Evolutionary conservation across 2,888 invertebrate genomes (phyloP), one percentile per base, ranked within the genome.

Genomic region (Epinotia demarniana): DNA sequence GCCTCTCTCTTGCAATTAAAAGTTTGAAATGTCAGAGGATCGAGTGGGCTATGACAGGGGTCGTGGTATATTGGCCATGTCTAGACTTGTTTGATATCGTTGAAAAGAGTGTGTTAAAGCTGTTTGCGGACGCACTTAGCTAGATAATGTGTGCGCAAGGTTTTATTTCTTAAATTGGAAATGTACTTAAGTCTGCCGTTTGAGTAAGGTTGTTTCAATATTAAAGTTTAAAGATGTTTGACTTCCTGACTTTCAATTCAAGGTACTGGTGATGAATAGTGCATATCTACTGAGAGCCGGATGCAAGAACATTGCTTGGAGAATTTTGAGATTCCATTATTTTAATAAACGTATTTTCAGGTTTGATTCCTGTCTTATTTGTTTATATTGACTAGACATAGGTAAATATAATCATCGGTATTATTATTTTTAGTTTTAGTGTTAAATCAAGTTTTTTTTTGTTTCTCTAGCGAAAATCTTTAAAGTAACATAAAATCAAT

Each of bases 51-150:
- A 74, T 69, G 53, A 55, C 39, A 27, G 80, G 68, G 79, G 85
- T 88, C 88, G 77, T 55, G 0, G 2, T 81, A 80, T 67, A 70
- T 80, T 87, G 89, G 83, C 75, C 75, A 19, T 78, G 87, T 89
- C 89, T 87, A 90, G 89, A 90, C 88, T 86, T 90, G 89, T 92
- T 92, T 91, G 91, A 88, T 89, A 86, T 91, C 82, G 85, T 81
- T 87, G 87, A 87, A 90, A 89, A 91, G 89, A 90, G 88, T 89
- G 87, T 87, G 88, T 85, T 83, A 81, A 85, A 84, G 83, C 83
- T 92, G 88, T 93, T 92, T 92, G 89, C 89, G 82, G 84, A 88
- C 85, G 85, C 89, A 89, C 92, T 92, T 86, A 88, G 82, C 81
- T 81, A 81, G 89, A 90, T 89, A 87, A 86, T 84, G 87, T 87